Evolutionary conservation across 2,113 vertebrate genomes (phyloP).

Genomic region (Cyanistes caeruleus): DNA sequence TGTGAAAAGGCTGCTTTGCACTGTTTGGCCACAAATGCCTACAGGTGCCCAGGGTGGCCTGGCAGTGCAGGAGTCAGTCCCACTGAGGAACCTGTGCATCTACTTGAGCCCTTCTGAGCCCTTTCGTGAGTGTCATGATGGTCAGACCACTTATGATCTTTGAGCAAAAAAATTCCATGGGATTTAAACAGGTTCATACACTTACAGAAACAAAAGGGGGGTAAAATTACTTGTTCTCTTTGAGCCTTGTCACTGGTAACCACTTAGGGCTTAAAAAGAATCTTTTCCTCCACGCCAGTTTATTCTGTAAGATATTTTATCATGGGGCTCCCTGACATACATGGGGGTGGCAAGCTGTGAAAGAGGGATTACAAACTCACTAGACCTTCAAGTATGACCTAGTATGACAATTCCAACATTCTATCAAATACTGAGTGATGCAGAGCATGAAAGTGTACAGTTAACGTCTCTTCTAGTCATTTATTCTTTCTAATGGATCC

Average conservation of each 20-base stretch:
- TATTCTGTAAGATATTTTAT: not conserved
- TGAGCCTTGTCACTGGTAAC: not conserved
- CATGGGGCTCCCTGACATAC: not conserved
- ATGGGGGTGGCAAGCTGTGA: not conserved
- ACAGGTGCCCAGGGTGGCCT: not conserved
- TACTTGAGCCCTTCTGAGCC: not conserved
- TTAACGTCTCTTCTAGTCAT: not conserved
- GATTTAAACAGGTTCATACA: not conserved
- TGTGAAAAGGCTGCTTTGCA: not conserved
- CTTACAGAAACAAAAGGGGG: not conserved
- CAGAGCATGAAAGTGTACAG: not conserved
- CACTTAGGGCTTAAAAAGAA: not conserved
- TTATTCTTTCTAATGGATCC: not conserved
- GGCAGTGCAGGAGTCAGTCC: not conserved
- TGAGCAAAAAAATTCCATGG: not conserved
- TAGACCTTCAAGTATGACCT: not conserved
- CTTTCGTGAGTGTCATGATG: accelerated
- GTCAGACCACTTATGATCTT: not conserved
- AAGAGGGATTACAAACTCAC: not conserved
- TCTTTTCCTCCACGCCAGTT: not conserved
- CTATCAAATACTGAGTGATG: not conserved
- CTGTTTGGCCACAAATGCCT: not conserved
- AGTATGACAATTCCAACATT: not conserved
- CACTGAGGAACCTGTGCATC: not conserved
- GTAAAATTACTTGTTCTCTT: not conserved